Evolutionary conservation across 2,797 vertebrate species (phyloP), one percentile per base, ranked within the genome.

Genomic region (Parotocinclus haroldoi): DNA sequence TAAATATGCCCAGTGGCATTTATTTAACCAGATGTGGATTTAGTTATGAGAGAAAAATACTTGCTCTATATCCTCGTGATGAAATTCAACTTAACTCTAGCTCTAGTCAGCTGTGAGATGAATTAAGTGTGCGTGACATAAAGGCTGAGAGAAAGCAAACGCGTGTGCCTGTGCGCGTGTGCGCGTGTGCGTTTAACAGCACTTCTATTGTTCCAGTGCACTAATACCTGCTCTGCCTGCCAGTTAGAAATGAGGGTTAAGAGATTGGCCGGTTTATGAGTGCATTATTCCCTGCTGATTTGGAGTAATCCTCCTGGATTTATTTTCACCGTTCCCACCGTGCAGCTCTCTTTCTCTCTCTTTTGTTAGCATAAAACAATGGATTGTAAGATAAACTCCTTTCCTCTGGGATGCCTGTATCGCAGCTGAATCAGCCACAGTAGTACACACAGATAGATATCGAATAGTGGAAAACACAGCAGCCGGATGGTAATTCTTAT

Each of bases 241-340:
- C 38, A 66, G 54, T 72, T 55, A 69, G 58, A 69, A 52, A 36
- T 16, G 10, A 36, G 70, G 37, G 39, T 76, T 72, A 65, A 61
- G 52, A 68, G 68, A 68, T 68, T 77, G 70, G 27, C 37, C n/a
- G 52, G 50, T 72, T 66, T 77, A 61, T n/a, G 17, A 12, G 38
- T 62, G 49, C 50, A 55, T 10, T 16, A 46, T 48, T 65, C 65
- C 54, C 36, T 59, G 52, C 50, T 50, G 37, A 58, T 73, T 71
- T 60, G 13, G 4, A 8, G 37, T 78, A 77, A 78, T 75, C 79
- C 72, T 71, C 51, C 52, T 68, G 60, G 67, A 67, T 65, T 61
- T 62, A 49, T 72, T 40, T 37, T 44, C 18, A 63, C 17, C 49
- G 51, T 59, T 62, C 38, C 40, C 51, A 48, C 57, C 39, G 37